Percentiles rank a stretch among this genome's conserved stretches.
These are phyloP conservation scores for Dascyllus trimaculatus DNA, from an alignment of 2,113 vertebrate genomes.

Conservation along the genomic window DNA sequence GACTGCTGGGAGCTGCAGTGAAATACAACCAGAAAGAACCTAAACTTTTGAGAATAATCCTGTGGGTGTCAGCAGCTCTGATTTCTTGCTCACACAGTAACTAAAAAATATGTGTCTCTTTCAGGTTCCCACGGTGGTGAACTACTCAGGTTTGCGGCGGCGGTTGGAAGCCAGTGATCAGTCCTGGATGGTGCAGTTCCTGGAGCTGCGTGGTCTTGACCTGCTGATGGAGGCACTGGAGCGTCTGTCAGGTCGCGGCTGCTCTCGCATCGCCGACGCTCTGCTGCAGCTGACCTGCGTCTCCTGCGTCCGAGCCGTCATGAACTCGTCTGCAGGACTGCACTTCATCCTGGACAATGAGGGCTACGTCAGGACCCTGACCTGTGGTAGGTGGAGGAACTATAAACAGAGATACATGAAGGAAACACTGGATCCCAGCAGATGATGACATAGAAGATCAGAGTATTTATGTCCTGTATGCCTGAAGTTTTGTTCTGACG, in stretches of 20 bases:
- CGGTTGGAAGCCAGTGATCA: constrained; percentile 88
- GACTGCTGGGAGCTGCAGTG: neutral
- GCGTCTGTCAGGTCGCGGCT: constrained; percentile 89
- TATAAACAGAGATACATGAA: no score
- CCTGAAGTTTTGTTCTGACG: no score
- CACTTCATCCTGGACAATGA: constrained; percentile 92
- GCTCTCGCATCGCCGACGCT: constrained; percentile 89
- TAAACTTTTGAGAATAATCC: neutral
- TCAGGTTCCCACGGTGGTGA: constrained; percentile 91
- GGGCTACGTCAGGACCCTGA: constrained; percentile 91
- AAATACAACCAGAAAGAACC: no score
- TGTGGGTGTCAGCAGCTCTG: neutral
- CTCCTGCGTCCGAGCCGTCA: constrained; percentile 89
- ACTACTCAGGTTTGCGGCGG: constrained; percentile 92
- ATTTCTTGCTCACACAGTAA: neutral
- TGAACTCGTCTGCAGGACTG: constrained; percentile 92
- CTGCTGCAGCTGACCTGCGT: constrained; percentile 94
- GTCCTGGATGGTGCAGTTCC: constrained; percentile 94
- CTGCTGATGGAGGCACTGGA: constrained; percentile 92
- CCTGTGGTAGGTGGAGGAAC: constrained; percentile 83
- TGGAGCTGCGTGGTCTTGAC: constrained; percentile 92
- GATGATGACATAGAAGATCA: no score
- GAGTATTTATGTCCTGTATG: no score
- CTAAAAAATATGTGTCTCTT: neutral
- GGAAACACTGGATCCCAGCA: no score